A percentile compares a stretch with the other conserved stretches of the same genome.
These are phyloP conservation scores for Mus spretus DNA, from an alignment of 2,797 vertebrate genomes.

Conservation along the genomic window DNA sequence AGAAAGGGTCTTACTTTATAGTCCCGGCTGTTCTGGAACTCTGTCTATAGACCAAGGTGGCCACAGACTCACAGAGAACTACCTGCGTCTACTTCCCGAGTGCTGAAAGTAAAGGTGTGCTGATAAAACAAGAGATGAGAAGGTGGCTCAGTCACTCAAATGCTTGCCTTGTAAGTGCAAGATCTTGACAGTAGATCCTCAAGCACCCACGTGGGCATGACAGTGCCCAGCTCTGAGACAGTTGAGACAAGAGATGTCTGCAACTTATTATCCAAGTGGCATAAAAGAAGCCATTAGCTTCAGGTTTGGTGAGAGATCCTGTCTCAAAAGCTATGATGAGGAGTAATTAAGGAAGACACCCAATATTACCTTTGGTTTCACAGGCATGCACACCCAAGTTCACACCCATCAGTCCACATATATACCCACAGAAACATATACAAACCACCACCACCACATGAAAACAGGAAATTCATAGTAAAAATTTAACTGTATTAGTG, in stretches of 20 bases:
- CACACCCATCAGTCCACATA: background rate
- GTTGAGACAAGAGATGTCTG: background rate
- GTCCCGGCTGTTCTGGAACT: background rate
- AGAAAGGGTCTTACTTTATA: background rate
- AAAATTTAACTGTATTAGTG: slow-evolving; percentile 39
- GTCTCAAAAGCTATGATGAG: background rate
- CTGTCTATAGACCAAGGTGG: background rate
- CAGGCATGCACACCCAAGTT: background rate
- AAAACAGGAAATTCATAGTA: background rate
- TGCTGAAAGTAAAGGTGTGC: background rate
- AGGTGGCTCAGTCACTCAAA: too few species aligned
- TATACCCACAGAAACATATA: background rate
- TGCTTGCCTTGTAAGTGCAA: background rate
- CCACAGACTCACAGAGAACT: background rate
- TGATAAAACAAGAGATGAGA: background rate
- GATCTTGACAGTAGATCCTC: background rate
- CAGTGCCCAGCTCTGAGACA: background rate
- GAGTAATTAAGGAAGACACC: background rate
- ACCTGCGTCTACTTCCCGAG: background rate
- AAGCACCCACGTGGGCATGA: background rate
- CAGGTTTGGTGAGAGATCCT: background rate
- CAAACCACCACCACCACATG: background rate
- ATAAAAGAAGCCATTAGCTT: background rate
- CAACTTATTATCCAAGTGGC: background rate
- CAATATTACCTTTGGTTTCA: background rate